phyloP scores from a whole-genome alignment of 2,113 vertebrate species.

The Empidonax alnorum region DNA sequence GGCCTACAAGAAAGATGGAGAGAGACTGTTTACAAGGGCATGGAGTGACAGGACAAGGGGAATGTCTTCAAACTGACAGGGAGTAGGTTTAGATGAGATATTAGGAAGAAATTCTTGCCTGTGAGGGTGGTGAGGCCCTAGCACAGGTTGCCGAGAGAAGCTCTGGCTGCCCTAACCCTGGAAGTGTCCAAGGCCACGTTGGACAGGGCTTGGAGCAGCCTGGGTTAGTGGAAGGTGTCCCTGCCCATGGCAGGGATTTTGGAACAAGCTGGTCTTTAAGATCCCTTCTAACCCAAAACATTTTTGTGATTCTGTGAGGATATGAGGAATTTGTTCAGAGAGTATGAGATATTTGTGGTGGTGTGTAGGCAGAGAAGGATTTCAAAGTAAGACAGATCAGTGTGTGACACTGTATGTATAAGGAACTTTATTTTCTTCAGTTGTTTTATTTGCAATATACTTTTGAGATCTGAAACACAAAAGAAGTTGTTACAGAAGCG shows the following conservation, averaged over 20 bases:
- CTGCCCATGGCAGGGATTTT: background rate
- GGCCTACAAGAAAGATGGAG: background rate
- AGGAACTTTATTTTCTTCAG: background rate
- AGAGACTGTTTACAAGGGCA: rapidly evolving
- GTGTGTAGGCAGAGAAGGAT: too few species aligned
- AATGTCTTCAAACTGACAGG: background rate
- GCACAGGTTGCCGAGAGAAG: background rate
- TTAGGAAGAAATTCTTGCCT: background rate
- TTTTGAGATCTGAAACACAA: background rate
- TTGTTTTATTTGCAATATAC: rapidly evolving
- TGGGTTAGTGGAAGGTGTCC: rapidly evolving
- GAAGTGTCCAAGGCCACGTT: background rate
- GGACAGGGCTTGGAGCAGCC: background rate
- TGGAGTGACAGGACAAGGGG: background rate
- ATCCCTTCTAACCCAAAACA: background rate
- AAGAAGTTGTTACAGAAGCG: background rate
- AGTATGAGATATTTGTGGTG: background rate
- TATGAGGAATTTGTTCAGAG: background rate
- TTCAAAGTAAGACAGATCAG: background rate
- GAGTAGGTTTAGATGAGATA: background rate
- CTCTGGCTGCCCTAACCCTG: background rate
- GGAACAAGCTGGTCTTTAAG: rapidly evolving
- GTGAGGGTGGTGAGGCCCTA: background rate
- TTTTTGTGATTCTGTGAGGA: too few species aligned
- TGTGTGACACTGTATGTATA: rapidly evolving